Evolutionary conservation across 1,140 invertebrate species (phyloP).

Genomic region (Bombus terrestris): DNA sequence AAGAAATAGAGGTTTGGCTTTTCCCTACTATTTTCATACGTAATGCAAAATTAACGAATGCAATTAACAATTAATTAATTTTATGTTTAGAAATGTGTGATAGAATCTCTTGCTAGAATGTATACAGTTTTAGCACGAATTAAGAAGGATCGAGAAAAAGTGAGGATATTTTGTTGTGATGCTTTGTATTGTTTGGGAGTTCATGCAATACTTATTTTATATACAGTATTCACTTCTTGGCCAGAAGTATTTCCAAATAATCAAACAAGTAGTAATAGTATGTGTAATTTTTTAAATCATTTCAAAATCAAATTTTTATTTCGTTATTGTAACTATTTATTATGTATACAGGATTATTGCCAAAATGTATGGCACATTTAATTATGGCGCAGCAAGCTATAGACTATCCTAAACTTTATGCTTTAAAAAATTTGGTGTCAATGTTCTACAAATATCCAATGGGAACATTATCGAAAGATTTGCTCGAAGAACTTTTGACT

Average conservation of each 20-base stretch:
- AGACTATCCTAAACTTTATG: slow-evolving; percentile 48
- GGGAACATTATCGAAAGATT: slow-evolving; percentile 33
- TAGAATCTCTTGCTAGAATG: slow-evolving; percentile 69
- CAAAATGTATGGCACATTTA: slow-evolving; percentile 71
- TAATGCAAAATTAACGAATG: neutral
- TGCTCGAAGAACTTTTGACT: slow-evolving; percentile 62
- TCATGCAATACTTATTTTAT: slow-evolving; percentile 68
- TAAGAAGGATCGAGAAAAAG: slow-evolving; percentile 76
- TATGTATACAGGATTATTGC: slow-evolving; percentile 71
- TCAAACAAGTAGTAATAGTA: slow-evolving; percentile 62
- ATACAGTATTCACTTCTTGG: slow-evolving; percentile 73
- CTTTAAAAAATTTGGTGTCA: slow-evolving; percentile 66
- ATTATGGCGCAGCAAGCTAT: slow-evolving; percentile 45
- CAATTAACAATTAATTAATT: slow-evolving; percentile 15
- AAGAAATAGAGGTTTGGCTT: slow-evolving; percentile 49
- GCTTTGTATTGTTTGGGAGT: slow-evolving; percentile 74
- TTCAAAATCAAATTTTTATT: neutral
- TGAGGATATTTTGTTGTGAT: slow-evolving; percentile 77
- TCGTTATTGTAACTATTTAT: neutral
- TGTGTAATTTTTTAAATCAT: neutral
- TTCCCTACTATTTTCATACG: neutral
- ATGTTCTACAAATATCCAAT: slow-evolving; percentile 70
- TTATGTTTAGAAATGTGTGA: slow-evolving; percentile 53
- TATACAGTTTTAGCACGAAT: slow-evolving; percentile 72
- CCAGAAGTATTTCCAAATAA: slow-evolving; percentile 77